Base-by-base conservation (phyloP, 1,140 invertebrate genomes). In the Diorhabda sublineata region DNA sequence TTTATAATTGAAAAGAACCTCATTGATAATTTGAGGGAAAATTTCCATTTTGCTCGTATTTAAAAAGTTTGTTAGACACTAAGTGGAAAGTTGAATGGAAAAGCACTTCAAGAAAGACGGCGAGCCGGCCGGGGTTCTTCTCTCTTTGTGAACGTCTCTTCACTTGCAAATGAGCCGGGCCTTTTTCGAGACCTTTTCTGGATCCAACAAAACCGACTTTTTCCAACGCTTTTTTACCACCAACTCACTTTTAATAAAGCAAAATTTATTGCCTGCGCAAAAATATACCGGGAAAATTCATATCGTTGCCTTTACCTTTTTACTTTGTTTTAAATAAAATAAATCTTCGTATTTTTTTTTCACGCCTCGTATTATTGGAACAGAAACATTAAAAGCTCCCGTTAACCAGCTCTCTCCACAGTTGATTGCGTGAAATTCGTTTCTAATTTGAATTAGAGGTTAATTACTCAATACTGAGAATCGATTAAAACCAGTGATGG, bases 21-120 rank as follows among this genome's bases (percentile, higher is more conserved):
- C 61, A 62, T 62, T 62, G 61, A 62, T n/a, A 62, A 44, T n/a
- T 62, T 6, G 42, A 44, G 9, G 11, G 6, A 44, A 9, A 62
- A 62, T 62, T 62, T 62, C 42, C 61, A 62, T 62, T 44, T 47
- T 62, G 61, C 61, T 62, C 45, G 45, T 44, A 62, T 62, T 52
- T 62, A 47, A 62, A 62, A 62, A 62, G 61, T 62, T 62, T 62
- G 61, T 62, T 62, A 62, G 61, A 43, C 61, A 11, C 43, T 62
- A 62, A 62, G 61, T 62, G 44, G 61, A 62, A 45, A 62, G 61
- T 62, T 45, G 61, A 62, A 45, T 44, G 59, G 42, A 61, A 62
- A 62, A 62, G 9, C n/a, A 11, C 61, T 62, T 45, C 61, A 44
- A 62, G 3, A 5, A 45, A 41, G 44, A 62, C 9, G 11, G 8